Evolutionary conservation across 1,140 invertebrate species (phyloP), one percentile per base, ranked within the genome.

Genomic region (Caenorhabditis remanei): DNA sequence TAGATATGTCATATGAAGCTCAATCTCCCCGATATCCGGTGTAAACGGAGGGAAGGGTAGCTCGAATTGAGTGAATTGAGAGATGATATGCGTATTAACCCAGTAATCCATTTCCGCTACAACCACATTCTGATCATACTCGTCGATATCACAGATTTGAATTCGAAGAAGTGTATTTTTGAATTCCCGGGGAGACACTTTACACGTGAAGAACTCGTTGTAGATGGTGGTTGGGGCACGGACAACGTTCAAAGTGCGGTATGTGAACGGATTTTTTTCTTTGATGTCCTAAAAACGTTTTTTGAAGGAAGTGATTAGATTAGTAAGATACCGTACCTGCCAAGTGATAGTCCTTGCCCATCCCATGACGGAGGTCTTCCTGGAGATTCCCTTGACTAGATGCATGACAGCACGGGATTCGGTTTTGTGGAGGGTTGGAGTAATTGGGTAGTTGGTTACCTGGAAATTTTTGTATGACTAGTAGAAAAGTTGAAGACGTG

Each of bases 1-100:
- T 24, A 79, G 71, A 50, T 79, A 79, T 48, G 71, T 32, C 46
- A 50, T 79, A n/a, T 79, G 71, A 4, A 79, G 14, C 21, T 79
- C 71, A 14, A 79, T 79, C 53, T 79, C 71, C 24, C 71, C 71
- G 14, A 79, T 43, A 79, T 79, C 71, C 71, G 71, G 71, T 50
- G 71, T 79, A 4, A 79, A 79, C 13, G 71, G 71, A 50, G 71
- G 71, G n/a, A 79, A 79, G 9, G 71, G 71, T 41, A 79, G 8
- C n/a, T 79, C 71, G 9, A 79, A 79, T 50, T 79, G 71, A 50
- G 71, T 79, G 71, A 79, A 79, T n/a, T 79, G 71, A 53, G 71
- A 79, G 6, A 79, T 79, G 71, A 79, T 79, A 79, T 79, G 71
- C 41, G 71, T 79, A 40, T 79, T 79, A 5, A 79, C 53, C 71